Percentiles rank a stretch among this genome's conserved stretches.
These are phyloP conservation scores for Malthinus seriepunctatus DNA, from an alignment of 2,888 invertebrate species.

Conservation along the genomic window DNA sequence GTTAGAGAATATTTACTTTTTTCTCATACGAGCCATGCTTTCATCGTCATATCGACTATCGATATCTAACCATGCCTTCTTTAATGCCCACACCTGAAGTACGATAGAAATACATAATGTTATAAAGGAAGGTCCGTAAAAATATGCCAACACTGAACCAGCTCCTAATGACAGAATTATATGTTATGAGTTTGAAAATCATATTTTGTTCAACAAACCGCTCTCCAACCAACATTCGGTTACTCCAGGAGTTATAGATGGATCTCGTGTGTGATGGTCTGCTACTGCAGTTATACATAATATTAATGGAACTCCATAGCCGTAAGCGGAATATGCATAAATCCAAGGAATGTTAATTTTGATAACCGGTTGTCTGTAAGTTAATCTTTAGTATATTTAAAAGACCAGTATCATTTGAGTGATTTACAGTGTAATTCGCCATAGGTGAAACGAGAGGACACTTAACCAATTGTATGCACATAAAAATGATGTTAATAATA, in stretches of 20 bases:
- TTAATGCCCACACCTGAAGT: constrained; percentile 63
- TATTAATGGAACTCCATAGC: constrained; percentile 62
- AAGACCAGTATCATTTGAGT: constrained; percentile 37
- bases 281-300: constrained; percentile 59
- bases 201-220: not conserved
- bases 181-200: not conserved
- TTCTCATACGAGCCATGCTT: not conserved
- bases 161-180: constrained; percentile 1
- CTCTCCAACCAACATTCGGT: constrained; percentile 68
- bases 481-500: constrained; percentile 58
- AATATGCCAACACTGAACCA: constrained; percentile 63
- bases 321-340: constrained; percentile 59
- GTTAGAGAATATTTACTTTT: constrained; percentile 8
- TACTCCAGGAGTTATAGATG: constrained; percentile 60
- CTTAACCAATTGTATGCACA: constrained; percentile 75
- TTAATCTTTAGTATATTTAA: not conserved
- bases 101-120: constrained; percentile 61
- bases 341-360: constrained; percentile 60
- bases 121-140: constrained; percentile 68
- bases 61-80: constrained; percentile 60
- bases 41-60: constrained; percentile 52
- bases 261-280: constrained; percentile 59
- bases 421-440: constrained; percentile 66
- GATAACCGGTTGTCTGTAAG: constrained; percentile 47
- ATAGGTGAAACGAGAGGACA: constrained; percentile 68